Conservation (phyloP, 2,797 vertebrate genomes). For the Paedocypris micromegethes region DNA sequence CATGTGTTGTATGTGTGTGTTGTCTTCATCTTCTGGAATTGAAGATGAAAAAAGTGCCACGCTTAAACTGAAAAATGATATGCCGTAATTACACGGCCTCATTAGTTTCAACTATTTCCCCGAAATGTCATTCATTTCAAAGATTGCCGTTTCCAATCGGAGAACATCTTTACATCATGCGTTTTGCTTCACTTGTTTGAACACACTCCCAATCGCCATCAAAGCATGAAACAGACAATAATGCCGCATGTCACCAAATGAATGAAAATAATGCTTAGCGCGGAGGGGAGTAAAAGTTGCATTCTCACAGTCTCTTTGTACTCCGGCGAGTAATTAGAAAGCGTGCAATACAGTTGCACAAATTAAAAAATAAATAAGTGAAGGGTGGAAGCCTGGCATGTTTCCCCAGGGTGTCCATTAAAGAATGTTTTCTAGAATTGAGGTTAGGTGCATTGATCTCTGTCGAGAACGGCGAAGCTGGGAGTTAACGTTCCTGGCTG, state of each 20-base stretch:
- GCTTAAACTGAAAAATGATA: slow-evolving; percentile 43
- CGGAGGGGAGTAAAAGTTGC: slow-evolving; percentile 55
- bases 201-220: slow-evolving; percentile 16
- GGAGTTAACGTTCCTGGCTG: slow-evolving; percentile 71
- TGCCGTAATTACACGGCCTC: slow-evolving; percentile 31
- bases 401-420: slow-evolving; percentile 75
- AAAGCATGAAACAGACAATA: slow-evolving; percentile 44
- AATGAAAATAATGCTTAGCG: slow-evolving; percentile 43
- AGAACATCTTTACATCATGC: slow-evolving; percentile 4
- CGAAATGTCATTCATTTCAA: slow-evolving; percentile 15
- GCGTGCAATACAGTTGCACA: slow-evolving; percentile 62
- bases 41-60: slow-evolving; percentile 38
- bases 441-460: slow-evolving; percentile 82
- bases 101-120: slow-evolving; percentile 41
- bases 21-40: too few species aligned
- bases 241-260: slow-evolving; percentile 38
- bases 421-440: slow-evolving; percentile 79
- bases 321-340: slow-evolving; percentile 77
- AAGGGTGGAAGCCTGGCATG: slow-evolving; percentile 56
- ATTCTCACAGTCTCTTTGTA: slow-evolving; percentile 66
- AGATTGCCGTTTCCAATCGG: slow-evolving; percentile 22
- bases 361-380: slow-evolving; percentile 68
- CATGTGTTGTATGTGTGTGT: too few species aligned
- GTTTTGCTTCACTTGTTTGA: slow-evolving; percentile 8
- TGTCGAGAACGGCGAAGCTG: slow-evolving; percentile 69